phyloP scores from a whole-genome alignment of 2,113 vertebrate genomes.

The Thunnus maccoyii region DNA sequence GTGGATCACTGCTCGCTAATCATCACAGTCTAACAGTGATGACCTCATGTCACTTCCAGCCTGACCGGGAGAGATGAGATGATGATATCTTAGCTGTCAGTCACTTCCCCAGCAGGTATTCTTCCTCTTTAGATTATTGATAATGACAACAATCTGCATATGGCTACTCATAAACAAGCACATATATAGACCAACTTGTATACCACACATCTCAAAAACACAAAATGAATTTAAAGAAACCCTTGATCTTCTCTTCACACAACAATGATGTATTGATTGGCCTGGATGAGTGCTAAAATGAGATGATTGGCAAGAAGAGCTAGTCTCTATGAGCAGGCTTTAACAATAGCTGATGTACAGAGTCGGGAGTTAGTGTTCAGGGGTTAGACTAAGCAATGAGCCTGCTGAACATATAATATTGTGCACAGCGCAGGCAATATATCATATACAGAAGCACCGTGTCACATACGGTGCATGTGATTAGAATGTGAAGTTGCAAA shows the following conservation, averaged over 20 bases:
- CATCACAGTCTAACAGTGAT: slow-evolving; percentile 48
- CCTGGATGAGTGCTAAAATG: slow-evolving; percentile 5
- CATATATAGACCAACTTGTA: not conserved
- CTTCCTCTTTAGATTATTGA: slow-evolving; percentile 11
- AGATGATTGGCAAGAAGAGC: slow-evolving; percentile 30
- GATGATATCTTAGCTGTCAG: slow-evolving; percentile 22
- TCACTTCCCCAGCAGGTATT: slow-evolving; percentile 18
- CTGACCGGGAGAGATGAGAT: slow-evolving; percentile 36
- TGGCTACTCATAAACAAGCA: not conserved
- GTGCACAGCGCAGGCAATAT: slow-evolving; percentile 44
- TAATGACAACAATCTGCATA: not conserved
- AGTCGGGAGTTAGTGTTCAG: slow-evolving; percentile 4
- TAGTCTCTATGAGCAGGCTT: slow-evolving; percentile 2
- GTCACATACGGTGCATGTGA: slow-evolving; percentile 40
- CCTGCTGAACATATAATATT: slow-evolving; percentile 44
- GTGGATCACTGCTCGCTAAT: slow-evolving; percentile 37
- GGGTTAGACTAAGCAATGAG: slow-evolving; percentile 22
- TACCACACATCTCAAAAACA: not conserved
- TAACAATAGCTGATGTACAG: slow-evolving; percentile 40
- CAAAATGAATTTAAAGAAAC: not conserved
- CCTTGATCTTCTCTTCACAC: not conserved
- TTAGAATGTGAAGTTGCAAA: slow-evolving; percentile 44
- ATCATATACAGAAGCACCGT: slow-evolving; percentile 51
- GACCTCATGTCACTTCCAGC: slow-evolving; percentile 51
- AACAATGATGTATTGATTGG: slow-evolving; percentile 17